These are phyloP conservation scores for Melipona beecheii DNA, from an alignment of 2,888 invertebrate species.

Conservation along the genomic window DNA sequence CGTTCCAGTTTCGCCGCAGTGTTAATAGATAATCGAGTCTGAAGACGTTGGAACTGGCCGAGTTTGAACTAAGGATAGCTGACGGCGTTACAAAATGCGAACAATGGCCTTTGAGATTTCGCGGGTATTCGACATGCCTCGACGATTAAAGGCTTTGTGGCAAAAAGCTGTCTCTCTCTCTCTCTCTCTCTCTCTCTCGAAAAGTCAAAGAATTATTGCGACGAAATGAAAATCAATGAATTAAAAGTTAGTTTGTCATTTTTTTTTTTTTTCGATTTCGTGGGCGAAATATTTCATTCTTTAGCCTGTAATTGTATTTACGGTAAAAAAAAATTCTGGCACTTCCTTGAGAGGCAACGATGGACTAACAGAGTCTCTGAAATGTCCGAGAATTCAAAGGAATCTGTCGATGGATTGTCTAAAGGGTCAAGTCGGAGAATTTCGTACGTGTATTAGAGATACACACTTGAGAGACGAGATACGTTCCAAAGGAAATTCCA, in stretches of 20 bases:
- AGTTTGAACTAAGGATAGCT: not conserved
- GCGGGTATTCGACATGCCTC: not conserved
- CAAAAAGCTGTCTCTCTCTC: not conserved
- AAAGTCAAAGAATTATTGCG: not conserved
- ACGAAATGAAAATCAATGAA: not conserved
- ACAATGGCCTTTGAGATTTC: not conserved
- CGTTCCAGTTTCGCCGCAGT: conserved; percentile 7
- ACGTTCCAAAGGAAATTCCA: conserved; percentile 1
- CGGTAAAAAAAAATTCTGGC: no score
- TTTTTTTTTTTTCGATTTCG: no score
- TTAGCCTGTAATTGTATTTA: no score
- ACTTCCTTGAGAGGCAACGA: no score
- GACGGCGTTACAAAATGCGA: not conserved
- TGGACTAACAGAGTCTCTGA: not conserved
- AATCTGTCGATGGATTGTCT: not conserved
- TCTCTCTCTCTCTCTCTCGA: not conserved
- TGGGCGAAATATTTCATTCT: no score
- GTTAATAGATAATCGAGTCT: conserved; percentile 2
- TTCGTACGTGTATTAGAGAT: not conserved
- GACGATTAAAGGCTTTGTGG: not conserved
- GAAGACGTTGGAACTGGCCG: not conserved
- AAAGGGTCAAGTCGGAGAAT: not conserved
- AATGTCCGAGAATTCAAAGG: not conserved
- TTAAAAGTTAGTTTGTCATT: no score
- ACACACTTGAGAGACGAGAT: no score